Percentiles rank a stretch among this genome's conserved stretches.
Evolutionary conservation across 1,140 invertebrate species (phyloP).

Genomic region (Papilio glaucus): DNA sequence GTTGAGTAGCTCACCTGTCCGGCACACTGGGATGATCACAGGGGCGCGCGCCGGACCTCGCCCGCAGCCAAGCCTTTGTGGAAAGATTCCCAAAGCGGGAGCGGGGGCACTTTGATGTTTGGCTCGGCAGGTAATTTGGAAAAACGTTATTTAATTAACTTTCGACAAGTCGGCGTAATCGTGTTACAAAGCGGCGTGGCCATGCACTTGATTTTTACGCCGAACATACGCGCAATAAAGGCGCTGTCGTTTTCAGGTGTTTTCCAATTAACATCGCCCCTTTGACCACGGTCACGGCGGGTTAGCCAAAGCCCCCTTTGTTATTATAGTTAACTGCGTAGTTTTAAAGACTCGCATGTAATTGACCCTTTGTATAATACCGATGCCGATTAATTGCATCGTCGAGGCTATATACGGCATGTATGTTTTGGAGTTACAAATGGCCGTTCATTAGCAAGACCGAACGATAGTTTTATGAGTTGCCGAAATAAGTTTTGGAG

Average conservation of each 20-base stretch:
- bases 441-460: conserved; percentile 49
- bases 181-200: conserved; percentile 78
- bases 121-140: conserved; percentile 77
- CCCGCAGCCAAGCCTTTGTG: conserved; percentile 73
- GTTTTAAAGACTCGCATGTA: conserved; percentile 64
- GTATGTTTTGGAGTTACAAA: conserved; percentile 34
- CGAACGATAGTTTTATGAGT: conserved; percentile 79
- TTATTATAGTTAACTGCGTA: conserved; percentile 65
- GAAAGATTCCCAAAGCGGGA: conserved; percentile 71
- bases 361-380: conserved; percentile 48
- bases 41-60: conserved; percentile 50
- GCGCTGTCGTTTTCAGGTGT: conserved; percentile 79
- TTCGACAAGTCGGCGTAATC: conserved; percentile 81
- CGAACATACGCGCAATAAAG: conserved; percentile 71
- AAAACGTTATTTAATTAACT: conserved; percentile 83
- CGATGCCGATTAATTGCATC: conserved; percentile 9
- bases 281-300: conserved; percentile 67
- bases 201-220: conserved; percentile 78
- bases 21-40: conserved; percentile 46
- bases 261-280: conserved; percentile 80
- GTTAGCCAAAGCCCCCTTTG: conserved; percentile 68
- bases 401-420: background rate
- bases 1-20: conserved; percentile 69
- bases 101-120: conserved; percentile 74
- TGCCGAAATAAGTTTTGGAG: conserved; percentile 74